These are phyloP conservation scores for Portunus trituberculatus DNA, from an alignment of 1,140 invertebrate genomes.

Conservation along the genomic window DNA sequence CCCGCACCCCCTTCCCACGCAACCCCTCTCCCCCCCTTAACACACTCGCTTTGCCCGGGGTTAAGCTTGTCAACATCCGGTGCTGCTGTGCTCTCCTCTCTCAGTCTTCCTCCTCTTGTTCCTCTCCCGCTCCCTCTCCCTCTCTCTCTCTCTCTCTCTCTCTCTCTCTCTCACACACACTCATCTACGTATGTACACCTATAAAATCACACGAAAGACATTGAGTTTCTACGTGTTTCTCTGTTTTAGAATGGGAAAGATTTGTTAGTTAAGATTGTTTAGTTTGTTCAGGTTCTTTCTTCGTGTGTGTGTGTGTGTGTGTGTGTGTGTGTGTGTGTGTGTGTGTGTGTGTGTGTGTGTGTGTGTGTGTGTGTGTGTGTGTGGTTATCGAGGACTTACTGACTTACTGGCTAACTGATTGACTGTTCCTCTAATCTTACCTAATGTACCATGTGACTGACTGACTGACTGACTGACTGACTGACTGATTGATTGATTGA, in stretches of 20 bases:
- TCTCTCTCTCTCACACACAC: background rate
- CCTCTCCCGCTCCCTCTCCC: background rate
- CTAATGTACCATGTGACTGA: background rate
- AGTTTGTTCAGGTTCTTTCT: background rate
- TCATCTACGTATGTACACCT: background rate
- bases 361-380: conserved; percentile 31
- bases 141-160: background rate
- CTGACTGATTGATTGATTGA: no score
- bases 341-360: conserved; percentile 41
- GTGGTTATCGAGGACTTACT: background rate
- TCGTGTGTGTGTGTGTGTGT: conserved; percentile 52
- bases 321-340: conserved; percentile 47
- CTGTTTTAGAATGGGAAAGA: conserved; percentile 39
- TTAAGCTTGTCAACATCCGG: background rate
- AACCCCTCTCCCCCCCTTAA: background rate
- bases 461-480: no score
- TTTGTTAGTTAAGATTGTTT: conserved; percentile 17
- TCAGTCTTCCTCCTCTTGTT: background rate
- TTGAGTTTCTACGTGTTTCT: conserved; percentile 4
- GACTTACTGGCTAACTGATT: background rate
- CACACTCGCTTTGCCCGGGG: background rate
- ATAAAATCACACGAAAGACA: background rate
- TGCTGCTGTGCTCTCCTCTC: background rate
- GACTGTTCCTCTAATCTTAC: background rate
- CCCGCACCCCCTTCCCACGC: background rate